A percentile compares a stretch with the other conserved stretches of the same genome.
phyloP scores from a whole-genome alignment of 1,140 invertebrate species.

The Papilio glaucus region DNA sequence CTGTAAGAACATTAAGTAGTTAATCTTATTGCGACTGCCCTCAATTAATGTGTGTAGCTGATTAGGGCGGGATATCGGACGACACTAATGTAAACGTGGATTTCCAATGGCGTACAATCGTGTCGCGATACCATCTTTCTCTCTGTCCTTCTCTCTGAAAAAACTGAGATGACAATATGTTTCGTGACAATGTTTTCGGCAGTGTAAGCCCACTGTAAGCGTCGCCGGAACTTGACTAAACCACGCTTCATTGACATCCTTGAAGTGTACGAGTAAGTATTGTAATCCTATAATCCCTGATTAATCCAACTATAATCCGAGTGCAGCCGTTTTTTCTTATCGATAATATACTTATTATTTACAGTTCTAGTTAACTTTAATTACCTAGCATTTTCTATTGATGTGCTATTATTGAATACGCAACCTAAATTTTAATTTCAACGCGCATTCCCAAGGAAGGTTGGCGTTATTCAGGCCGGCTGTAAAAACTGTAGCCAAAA shows the following conservation, averaged over 20 bases:
- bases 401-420: no score
- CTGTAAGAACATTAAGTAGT: not conserved
- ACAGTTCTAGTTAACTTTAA: no score
- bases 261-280: not conserved
- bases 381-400: no score
- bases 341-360: not conserved
- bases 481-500: no score
- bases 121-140: no score
- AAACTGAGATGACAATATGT: no score
- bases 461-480: no score
- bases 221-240: not conserved
- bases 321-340: not conserved
- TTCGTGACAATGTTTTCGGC: no score
- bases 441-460: no score
- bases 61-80: not conserved
- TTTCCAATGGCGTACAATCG: no score
- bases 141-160: no score
- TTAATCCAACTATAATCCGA: not conserved
- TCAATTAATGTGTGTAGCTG: not conserved
- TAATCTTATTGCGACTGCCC: constrained; percentile 3
- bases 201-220: not conserved
- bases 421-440: no score
- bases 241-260: not conserved
- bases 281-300: not conserved
- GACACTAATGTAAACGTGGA: not conserved